Evolutionary conservation across 2,113 vertebrate genomes (phyloP), one percentile per base, ranked within the genome.

Genomic region (Neogobius melanostomus): DNA sequence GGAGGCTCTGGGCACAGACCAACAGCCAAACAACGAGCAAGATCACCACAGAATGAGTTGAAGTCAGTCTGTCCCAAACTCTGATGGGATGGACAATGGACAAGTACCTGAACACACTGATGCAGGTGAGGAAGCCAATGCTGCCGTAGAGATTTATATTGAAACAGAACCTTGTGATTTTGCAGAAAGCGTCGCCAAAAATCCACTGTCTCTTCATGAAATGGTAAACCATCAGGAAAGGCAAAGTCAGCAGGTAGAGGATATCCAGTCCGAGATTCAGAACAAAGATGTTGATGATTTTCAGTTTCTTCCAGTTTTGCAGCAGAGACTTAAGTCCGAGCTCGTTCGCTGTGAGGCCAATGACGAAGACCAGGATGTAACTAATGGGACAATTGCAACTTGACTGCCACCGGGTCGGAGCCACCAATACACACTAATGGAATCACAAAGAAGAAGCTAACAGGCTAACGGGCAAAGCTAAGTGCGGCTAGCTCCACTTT

Each of bases 101-200:
- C 86, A 95, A 80, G 87, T 96, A 95, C 14, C 95, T 90, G 83
- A 94, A 95, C 50, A 94, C 44, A 7, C 95, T 95, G 71, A 96
- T 94, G 78, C 93, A 95, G 1, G 91, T 94, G 59, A 96, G 93
- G 71, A 96, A 96, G 5, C 91, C 90, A 6, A 96, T 94, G 84
- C 93, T 95, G 76, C 94, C 90, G 0, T 95, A 95, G 12, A 94
- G 83, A 74, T 96, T 96, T 72, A 95, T 56, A 68, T 93, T 93
- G 83, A 95, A 96, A 52, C 75, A 89, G 69, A 91, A 79, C 8
- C 94, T 83, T 8, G 92, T 92, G 2, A 91, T 8, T 51, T 82
- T 92, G 91, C 95, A 96, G 80, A 93, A 93, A 1, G 1, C 2
- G 0, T 79, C 71, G 68, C 94, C 92, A 2, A 95, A 96, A 43